phyloP scores from a whole-genome alignment of 1,140 invertebrate species.

The Andricus grossulariae region DNA sequence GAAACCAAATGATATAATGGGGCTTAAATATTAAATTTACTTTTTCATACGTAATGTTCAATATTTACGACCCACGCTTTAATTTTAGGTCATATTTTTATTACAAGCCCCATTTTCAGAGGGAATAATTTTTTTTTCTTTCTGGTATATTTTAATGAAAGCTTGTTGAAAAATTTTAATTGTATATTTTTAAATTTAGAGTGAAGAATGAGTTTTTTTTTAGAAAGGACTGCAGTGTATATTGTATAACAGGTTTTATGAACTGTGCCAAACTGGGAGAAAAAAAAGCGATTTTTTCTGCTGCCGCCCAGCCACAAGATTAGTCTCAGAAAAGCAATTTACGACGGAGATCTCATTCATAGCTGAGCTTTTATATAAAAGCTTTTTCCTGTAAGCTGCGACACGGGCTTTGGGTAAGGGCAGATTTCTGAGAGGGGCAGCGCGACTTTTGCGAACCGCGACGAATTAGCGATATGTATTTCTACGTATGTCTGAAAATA shows the following conservation, averaged over 20 bases:
- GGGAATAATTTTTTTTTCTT: too few species aligned
- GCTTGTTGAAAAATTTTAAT: too few species aligned
- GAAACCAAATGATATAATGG: too few species aligned
- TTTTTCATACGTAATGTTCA: too few species aligned
- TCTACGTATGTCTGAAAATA: slow-evolving; percentile 47
- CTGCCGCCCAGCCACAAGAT: slow-evolving; percentile 70
- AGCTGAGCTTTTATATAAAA: slow-evolving; percentile 73
- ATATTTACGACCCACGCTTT: too few species aligned
- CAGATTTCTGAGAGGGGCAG: slow-evolving; percentile 43
- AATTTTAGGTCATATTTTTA: too few species aligned
- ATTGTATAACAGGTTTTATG: slow-evolving; percentile 45
- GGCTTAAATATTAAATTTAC: too few species aligned
- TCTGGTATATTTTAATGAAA: too few species aligned
- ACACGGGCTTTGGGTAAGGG: slow-evolving; percentile 59
- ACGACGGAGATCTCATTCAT: slow-evolving; percentile 73
- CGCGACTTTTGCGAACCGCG: slow-evolving; percentile 43
- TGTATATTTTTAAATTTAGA: too few species aligned
- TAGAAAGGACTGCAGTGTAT: not conserved
- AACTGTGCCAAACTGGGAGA: slow-evolving; percentile 50
- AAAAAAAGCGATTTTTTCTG: slow-evolving; percentile 51
- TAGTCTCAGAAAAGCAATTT: slow-evolving; percentile 73
- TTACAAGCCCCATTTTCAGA: too few species aligned
- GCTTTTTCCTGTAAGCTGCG: slow-evolving; percentile 76
- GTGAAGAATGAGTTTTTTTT: not conserved
- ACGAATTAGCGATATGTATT: slow-evolving; percentile 64